These are phyloP conservation scores for Spisula subtruncata DNA, from an alignment of 2,888 invertebrate species.

Conservation along the genomic window DNA sequence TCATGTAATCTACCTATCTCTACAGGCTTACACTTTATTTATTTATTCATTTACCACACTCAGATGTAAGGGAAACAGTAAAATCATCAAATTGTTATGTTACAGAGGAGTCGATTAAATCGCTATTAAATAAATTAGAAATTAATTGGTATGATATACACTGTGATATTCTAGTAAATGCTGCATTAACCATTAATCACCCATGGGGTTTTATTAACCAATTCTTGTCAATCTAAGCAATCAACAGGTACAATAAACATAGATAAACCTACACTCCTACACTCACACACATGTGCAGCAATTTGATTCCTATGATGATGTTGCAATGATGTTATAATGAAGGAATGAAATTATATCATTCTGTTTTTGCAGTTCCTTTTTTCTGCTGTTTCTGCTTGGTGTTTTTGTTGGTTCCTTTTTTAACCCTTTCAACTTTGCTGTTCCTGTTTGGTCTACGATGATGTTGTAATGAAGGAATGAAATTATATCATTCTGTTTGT, in stretches of 20 bases:
- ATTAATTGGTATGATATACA: neutral
- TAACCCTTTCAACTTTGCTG: no score
- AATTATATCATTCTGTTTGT: no score
- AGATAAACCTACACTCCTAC: neutral
- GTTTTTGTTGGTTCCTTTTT: no score
- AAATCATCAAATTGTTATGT: constrained; percentile 3
- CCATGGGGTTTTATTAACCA: neutral
- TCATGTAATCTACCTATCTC: constrained; percentile 21
- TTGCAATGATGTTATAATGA: no score
- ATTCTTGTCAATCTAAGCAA: constrained; percentile 1
- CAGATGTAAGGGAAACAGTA: constrained; percentile 1
- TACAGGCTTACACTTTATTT: neutral
- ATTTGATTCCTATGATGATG: no score
- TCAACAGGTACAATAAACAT: neutral
- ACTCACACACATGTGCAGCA: no score
- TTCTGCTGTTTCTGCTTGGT: no score
- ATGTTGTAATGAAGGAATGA: no score
- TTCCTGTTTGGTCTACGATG: no score
- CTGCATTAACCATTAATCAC: neutral
- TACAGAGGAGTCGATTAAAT: neutral
- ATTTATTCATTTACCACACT: constrained; percentile 12
- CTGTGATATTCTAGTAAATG: neutral
- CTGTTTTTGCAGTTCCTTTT: no score
- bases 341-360: no score
- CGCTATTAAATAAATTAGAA: constrained; percentile 8